phyloP scores from a whole-genome alignment of 2,888 invertebrate genomes.

The Neoascia interrupta region DNA sequence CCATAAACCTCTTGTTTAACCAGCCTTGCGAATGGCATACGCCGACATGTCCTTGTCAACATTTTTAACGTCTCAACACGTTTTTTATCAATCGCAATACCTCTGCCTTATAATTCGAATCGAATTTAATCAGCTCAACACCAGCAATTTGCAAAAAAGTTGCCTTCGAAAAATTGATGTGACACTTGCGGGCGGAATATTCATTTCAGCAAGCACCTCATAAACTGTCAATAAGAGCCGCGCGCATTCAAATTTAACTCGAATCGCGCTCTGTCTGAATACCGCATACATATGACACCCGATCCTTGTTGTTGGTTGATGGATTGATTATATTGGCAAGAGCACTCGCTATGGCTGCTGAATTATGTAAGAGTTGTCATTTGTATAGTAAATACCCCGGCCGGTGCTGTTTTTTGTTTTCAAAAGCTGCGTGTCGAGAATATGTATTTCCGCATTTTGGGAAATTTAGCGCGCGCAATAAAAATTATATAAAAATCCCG shows the following conservation, averaged over 20 bases:
- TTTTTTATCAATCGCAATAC: slow-evolving; percentile 24
- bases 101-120: not conserved
- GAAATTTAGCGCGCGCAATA: slow-evolving; percentile 26
- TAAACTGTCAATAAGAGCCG: slow-evolving; percentile 47
- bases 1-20: no score
- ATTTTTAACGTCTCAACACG: slow-evolving; percentile 24
- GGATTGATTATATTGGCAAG: no score
- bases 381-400: slow-evolving; percentile 13
- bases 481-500: slow-evolving; percentile 2
- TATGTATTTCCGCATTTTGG: slow-evolving; percentile 54
- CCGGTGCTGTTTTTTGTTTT: not conserved
- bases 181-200: slow-evolving; percentile 57
- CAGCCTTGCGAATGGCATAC: slow-evolving; percentile 29
- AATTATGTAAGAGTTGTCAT: slow-evolving; percentile 55
- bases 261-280: slow-evolving; percentile 40
- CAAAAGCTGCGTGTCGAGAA: not conserved
- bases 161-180: slow-evolving; percentile 60
- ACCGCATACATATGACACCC: slow-evolving; percentile 44
- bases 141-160: slow-evolving; percentile 41
- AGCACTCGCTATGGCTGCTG: slow-evolving; percentile 38
- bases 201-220: slow-evolving; percentile 58
- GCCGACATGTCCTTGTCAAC: slow-evolving; percentile 48
- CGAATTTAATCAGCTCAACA: slow-evolving; percentile 14
- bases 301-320: slow-evolving; percentile 41
- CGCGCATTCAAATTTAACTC: slow-evolving; percentile 51